These are phyloP conservation scores for Chrysotoxum bicinctum DNA, from an alignment of 2,888 invertebrate genomes.

Conservation along the genomic window DNA sequence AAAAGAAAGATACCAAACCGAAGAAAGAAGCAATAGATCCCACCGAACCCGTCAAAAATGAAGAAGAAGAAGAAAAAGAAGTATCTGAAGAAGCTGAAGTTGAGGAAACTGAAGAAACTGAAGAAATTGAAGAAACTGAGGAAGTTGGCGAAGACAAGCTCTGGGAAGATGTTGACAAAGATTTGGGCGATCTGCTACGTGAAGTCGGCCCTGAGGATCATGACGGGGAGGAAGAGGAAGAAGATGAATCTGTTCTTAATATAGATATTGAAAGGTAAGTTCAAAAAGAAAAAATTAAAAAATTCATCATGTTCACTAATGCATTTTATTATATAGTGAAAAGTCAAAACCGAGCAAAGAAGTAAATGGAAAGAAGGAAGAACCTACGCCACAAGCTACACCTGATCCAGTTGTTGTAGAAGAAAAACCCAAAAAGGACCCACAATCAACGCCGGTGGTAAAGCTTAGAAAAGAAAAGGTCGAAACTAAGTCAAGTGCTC, in stretches of 20 bases:
- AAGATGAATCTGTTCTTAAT: conserved; percentile 84
- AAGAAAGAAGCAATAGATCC: conserved; percentile 74
- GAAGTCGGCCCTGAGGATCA: conserved; percentile 86
- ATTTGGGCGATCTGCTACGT: conserved; percentile 88
- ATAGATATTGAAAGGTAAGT: conserved; percentile 83
- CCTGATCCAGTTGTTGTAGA: conserved; percentile 74
- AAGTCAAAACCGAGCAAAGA: conserved; percentile 81
- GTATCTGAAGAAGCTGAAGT: conserved; percentile 88
- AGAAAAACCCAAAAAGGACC: conserved; percentile 69
- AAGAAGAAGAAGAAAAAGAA: conserved; percentile 79
- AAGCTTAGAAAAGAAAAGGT: conserved; percentile 71
- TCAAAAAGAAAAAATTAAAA: conserved; percentile 19
- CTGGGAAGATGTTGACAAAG: conserved; percentile 92
- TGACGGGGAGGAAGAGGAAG: conserved; percentile 86
- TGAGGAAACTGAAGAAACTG: conserved; percentile 75
- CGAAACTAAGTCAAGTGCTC: conserved; percentile 73
- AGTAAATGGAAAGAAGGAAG: conserved; percentile 80
- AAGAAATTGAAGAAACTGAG: conserved; percentile 79
- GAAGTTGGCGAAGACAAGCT: conserved; percentile 86
- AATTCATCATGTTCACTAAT: conserved; percentile 79
- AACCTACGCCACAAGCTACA: conserved; percentile 78
- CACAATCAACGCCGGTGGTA: conserved; percentile 40
- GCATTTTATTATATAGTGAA: conserved; percentile 81
- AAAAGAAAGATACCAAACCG: conserved; percentile 82
- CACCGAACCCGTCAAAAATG: conserved; percentile 59